Conservation (phyloP, 2,888 invertebrate genomes). For the Halictus ligatus region DNA sequence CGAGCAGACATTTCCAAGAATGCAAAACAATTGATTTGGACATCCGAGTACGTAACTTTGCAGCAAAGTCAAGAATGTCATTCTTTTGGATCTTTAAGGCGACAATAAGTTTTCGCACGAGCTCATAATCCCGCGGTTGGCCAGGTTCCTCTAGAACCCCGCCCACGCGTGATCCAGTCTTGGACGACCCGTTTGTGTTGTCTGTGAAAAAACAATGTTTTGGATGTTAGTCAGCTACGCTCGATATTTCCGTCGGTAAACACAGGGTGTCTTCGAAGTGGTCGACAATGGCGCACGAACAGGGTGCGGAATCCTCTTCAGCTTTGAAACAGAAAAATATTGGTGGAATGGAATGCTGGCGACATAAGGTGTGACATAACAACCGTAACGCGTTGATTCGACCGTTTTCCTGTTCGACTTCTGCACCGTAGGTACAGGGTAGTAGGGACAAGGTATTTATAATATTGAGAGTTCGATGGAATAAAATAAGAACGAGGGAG, state of each 20-base stretch:
- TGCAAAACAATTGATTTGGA: no score
- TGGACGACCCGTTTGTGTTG: conserved; percentile 34
- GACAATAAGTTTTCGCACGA: conserved; percentile 17
- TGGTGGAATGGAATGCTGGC: background rate
- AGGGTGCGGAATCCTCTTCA: background rate
- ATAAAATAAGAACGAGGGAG: no score
- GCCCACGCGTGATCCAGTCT: conserved; percentile 53
- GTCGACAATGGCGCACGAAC: background rate
- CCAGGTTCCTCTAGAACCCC: conserved; percentile 25
- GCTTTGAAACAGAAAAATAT: background rate
- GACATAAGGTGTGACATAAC: background rate
- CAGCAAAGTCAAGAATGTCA: background rate
- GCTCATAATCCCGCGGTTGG: conserved; percentile 31
- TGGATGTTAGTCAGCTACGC: conserved; percentile 11
- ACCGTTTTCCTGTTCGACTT: background rate
- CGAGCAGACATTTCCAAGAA: background rate
- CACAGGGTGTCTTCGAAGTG: background rate
- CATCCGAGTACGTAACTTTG: no score
- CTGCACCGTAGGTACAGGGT: no score
- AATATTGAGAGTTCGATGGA: no score
- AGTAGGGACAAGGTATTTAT: background rate
- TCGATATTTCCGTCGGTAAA: background rate
- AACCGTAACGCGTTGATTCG: background rate
- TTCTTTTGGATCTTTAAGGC: conserved; percentile 9
- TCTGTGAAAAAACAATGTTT: conserved; percentile 22